Evolutionary conservation across 2,113 vertebrate genomes (phyloP), one percentile per base, ranked within the genome.

Genomic region (Rhegmatorhina hoffmannsi): DNA sequence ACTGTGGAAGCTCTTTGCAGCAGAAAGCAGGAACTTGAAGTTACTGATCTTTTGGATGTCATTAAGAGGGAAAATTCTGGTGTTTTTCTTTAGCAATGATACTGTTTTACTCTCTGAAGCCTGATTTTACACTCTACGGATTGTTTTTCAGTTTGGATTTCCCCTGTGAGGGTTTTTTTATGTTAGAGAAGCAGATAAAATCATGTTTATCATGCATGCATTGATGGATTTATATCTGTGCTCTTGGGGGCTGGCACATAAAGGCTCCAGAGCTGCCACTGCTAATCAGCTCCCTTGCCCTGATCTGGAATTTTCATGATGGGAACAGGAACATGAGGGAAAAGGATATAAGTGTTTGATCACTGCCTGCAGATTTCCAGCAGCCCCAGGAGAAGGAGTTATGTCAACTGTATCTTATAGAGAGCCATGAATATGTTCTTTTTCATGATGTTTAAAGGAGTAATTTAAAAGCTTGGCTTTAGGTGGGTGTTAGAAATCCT

Each of bases 1-100:
- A 95, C 87, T 14, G 58, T 34, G 92, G 90, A 85, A 88, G 90
- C 92, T 81, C 86, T 82, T 84, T 80, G 59, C 84, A 94, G 84
- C 76, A 96, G 95, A 96, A 97, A 87, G 96, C 90, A 84, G 67
- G 81, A 93, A 96, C 96, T 96, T 97, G 96, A 96, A 94, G 92
- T 91, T 76, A 92, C 73, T 49, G 90, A 97, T 96, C 79, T 92
- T 91, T 94, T 92, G 92, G 91, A 97, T 94, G 77, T 89, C 77
- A 92, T 89, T 92, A 94, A 94, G 82, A 77, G 73, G 67, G 62
- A 90, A 91, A 89, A 43, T 17, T 83, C 92, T 84, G 75, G 87
- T 96, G 94, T 88, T 91, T 36, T 90, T 90, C 81, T 94, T 95
- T 59, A 87, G 85, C 72, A 96, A 94, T 87, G 91, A 93, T 89